Evolutionary conservation across 2,888 invertebrate genomes (phyloP).

Genomic region (Harpalus rufipes): DNA sequence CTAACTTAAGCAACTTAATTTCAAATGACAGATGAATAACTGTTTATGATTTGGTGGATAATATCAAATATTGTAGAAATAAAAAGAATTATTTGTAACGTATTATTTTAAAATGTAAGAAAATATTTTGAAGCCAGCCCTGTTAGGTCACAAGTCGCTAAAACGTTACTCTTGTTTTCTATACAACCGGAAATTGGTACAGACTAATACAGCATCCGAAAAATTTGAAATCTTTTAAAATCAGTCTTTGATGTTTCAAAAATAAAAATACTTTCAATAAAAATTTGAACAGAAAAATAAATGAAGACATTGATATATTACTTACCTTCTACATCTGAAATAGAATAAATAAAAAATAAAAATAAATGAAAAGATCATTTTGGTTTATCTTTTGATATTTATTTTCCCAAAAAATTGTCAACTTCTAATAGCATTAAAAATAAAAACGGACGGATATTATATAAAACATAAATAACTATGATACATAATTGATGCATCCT

Average conservation of each 20-base stretch:
- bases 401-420: slow-evolving; percentile 60
- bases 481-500: slow-evolving; percentile 48
- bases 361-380: not conserved
- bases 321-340: not conserved
- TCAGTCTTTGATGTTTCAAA: not conserved
- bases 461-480: slow-evolving; percentile 63
- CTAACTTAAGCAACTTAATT: too few relatives aligned
- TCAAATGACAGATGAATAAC: not conserved
- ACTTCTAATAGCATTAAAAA: slow-evolving; percentile 55
- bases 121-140: not conserved
- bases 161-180: not conserved
- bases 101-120: too few relatives aligned
- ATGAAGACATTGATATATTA: not conserved
- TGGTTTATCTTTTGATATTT: slow-evolving; percentile 52
- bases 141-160: not conserved
- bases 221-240: not conserved
- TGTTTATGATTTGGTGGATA: not conserved
- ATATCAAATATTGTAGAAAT: too few relatives aligned
- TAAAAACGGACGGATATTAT: slow-evolving; percentile 65
- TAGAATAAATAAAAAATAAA: not conserved
- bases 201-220: not conserved
- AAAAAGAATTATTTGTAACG: too few relatives aligned
- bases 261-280: not conserved
- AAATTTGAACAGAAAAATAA: not conserved
- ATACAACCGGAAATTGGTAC: not conserved